These are phyloP conservation scores for Microcebus jonahi DNA, from an alignment of 2,113 vertebrate species.

Conservation along the genomic window DNA sequence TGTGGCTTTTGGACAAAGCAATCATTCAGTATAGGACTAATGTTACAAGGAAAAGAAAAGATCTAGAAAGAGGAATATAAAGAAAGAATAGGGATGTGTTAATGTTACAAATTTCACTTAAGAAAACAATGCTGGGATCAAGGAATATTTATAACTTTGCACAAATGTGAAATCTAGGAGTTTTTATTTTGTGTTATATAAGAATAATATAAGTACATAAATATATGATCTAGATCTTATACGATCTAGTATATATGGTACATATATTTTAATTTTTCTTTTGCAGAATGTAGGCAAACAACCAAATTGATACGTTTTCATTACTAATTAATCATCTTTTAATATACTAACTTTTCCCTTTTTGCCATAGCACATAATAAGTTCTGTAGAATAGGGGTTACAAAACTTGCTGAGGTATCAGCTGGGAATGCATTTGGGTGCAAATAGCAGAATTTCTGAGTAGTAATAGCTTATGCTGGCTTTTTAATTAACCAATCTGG, in stretches of 20 bases:
- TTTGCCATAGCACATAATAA: neutral
- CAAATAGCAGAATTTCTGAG: neutral
- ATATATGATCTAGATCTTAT: neutral
- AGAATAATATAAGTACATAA: neutral
- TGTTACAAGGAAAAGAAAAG: neutral
- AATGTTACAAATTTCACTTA: neutral
- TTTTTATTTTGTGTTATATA: neutral
- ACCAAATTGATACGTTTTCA: neutral
- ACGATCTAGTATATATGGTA: neutral
- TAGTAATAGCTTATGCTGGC: neutral
- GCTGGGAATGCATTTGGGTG: neutral
- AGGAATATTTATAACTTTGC: neutral
- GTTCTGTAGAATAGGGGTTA: neutral
- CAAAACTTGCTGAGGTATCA: neutral
- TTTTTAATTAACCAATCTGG: neutral
- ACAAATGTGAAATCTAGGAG: neutral
- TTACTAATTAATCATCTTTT: neutral
- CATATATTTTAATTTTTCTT: neutral
- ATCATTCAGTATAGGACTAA: neutral
- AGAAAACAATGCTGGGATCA: neutral
- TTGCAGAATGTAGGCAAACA: neutral
- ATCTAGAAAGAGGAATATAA: neutral
- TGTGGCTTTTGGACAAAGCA: neutral
- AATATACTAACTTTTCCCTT: neutral
- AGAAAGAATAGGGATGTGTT: neutral